Evolutionary conservation across 2,888 invertebrate species (phyloP).

Genomic region (Alsophila aescularia): DNA sequence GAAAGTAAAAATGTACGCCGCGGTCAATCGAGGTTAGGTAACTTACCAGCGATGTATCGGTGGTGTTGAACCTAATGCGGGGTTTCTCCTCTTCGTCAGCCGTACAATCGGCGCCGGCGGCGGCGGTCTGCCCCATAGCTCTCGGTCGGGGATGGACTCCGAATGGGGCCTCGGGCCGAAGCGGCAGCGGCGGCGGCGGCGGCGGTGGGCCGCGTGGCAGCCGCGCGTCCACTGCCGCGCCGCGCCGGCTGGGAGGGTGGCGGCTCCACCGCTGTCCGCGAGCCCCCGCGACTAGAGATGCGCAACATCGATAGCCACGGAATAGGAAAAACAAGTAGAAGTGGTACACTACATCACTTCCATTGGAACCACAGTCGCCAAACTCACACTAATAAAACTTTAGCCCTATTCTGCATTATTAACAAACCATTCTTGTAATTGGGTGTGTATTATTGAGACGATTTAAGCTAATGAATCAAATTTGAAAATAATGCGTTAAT

Average conservation of each 20-base stretch:
- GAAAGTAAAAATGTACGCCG: not conserved
- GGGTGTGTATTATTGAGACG: too few species aligned
- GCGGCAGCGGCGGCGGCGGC: conserved; percentile 60
- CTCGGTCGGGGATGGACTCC: conserved; percentile 23
- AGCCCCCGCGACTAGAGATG: conserved; percentile 51
- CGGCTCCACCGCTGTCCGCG: conserved; percentile 45
- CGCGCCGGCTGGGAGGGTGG: conserved; percentile 43
- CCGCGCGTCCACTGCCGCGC: conserved; percentile 74
- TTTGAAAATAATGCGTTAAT: too few species aligned
- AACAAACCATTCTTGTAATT: too few species aligned
- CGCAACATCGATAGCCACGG: conserved; percentile 25
- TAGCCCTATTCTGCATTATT: too few species aligned
- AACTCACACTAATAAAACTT: too few species aligned
- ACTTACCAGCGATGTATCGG: conserved; percentile 83
- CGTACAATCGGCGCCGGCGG: conserved; percentile 80
- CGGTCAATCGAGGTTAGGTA: not conserved
- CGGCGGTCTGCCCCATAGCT: conserved; percentile 82
- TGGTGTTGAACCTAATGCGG: conserved; percentile 78
- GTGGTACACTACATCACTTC: too few species aligned
- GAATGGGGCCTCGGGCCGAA: conserved; percentile 46
- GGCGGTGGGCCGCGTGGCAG: conserved; percentile 78
- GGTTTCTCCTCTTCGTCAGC: conserved; percentile 82
- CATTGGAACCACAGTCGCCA: too few species aligned
- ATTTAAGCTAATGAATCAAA: too few species aligned
- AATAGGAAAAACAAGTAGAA: too few species aligned